Evolutionary conservation across 2,113 vertebrate species (phyloP), one percentile per base, ranked within the genome.

Genomic region (Motacilla alba): DNA sequence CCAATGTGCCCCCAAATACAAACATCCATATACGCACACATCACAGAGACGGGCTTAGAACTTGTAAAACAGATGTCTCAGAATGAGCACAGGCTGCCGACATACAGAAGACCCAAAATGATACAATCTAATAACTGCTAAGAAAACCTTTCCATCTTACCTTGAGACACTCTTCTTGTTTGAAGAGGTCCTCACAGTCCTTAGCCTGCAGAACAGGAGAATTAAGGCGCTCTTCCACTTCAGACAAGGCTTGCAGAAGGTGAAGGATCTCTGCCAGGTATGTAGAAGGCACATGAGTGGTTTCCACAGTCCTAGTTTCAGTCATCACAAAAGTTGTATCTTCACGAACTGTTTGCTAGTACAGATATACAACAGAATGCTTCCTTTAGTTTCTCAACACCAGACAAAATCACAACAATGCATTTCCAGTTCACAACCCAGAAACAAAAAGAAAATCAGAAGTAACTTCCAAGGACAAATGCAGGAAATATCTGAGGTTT

Each of bases 141-240:
- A 73, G 43, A 66, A 94, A 91, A 68, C 26, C 9, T 18, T 86
- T 83, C 59, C 30, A 6, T 83, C 98, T 98, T 98, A 99, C 99
- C 99, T 99, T 98, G 83, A 99, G 98, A 97, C 98, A 99, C 47
- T 98, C 98, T 77, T 99, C 99, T 92, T 99, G 99, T 95, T 98
- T 99, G 84, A 98, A 98, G 92, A 99, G 98, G 94, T 99, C 98
- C 92, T 99, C 98, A 96, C 92, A 99, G 41, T 98, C 98, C 63
- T 98, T 98, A 47, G 98, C 98, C 98, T 98, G 98, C 95, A 99
- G 98, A 84, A 98, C 98, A 24, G 99, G 98, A 91, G 99, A 98
- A 97, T 98, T 99, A 96, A 99, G 98, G 93, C 98, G 97, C 87
- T 98, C 98, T 96, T 99, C 98, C 35, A 99, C 98, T 97, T 99